Percentiles rank a stretch among this genome's conserved stretches.
Conservation (phyloP, 2,113 vertebrate species). For the Hirundichthys speculiger region DNA sequence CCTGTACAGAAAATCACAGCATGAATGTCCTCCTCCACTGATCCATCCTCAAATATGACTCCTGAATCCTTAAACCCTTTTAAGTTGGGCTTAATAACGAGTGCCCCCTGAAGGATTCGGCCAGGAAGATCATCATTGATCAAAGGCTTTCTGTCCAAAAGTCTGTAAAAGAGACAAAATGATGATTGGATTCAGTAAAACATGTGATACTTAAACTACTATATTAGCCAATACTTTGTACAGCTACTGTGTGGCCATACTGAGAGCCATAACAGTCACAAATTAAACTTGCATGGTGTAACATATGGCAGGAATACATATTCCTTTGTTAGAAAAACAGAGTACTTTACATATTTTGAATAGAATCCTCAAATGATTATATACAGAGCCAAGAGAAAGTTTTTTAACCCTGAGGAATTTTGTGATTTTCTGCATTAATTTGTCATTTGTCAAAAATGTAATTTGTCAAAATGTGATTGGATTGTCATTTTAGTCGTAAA, state of each 20-base stretch:
- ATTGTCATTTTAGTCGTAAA: too few relatives aligned
- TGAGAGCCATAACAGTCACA: neutral
- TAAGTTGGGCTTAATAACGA: conserved; percentile 85
- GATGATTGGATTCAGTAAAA: neutral
- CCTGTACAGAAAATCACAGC: conserved; percentile 90
- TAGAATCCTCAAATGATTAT: too few relatives aligned
- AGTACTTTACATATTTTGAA: too few relatives aligned
- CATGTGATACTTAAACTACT: neutral
- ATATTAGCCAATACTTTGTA: neutral
- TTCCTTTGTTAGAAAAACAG: too few relatives aligned
- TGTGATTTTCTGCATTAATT: too few relatives aligned
- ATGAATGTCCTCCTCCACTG: conserved; percentile 85
- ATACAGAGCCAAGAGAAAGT: too few relatives aligned
- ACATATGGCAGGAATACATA: too few relatives aligned
- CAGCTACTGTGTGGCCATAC: too few relatives aligned
- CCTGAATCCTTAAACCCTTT: conserved; percentile 79
- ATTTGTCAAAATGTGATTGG: too few relatives aligned
- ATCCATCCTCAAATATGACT: conserved; percentile 88
- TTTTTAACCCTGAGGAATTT: too few relatives aligned
- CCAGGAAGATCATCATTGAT: conserved; percentile 89
- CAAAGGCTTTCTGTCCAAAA: conserved; percentile 69
- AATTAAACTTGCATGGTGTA: neutral
- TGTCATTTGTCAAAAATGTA: too few relatives aligned
- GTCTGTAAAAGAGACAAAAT: conserved; percentile 38
- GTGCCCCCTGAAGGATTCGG: conserved; percentile 83